Evolutionary conservation across 2,797 vertebrate genomes (phyloP), one percentile per base, ranked within the genome.

Genomic region (Leuciscus waleckii): DNA sequence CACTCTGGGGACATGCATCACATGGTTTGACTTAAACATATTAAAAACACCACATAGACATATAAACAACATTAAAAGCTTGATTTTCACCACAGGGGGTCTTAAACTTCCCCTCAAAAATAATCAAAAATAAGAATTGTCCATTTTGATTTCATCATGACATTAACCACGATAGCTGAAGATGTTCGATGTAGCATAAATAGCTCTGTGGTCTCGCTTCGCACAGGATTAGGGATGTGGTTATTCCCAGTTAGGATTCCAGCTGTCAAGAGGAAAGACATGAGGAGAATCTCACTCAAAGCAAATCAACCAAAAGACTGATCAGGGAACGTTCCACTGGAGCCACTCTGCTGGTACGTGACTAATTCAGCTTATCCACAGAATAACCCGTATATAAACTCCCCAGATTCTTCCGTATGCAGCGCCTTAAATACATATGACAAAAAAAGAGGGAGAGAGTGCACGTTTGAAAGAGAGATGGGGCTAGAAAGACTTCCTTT

Each of bases 261-360:
- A 80, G 84, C 84, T 85, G 84, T 85, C 77, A 85, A 21, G 84
- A 85, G 69, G 29, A 74, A 74, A 80, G 84, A 80, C 84, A 85
- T 73, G 76, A 79, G 41, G 69, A 85, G 76, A 85, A 85, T 79
- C 54, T 80, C 68, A 80, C 69, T 85, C 77, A 37, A 70, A 80
- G 83, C 39, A 58, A 80, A 51, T 68, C 51, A 73, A 70, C 83
- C 76, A 79, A 63, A 79, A 65, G 68, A 65, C 56, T 74, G 69
- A 80, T 85, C 75, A 74, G 84, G 68, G 56, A 74, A 80, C 10
- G 69, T 71, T 85, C 54, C 68, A 73, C 41, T 65, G 77, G 41
- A 80, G 32, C 77, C 77, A 85, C 84, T 80, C 77, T 65, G 77
- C 77, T 65, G 68, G 17, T 39, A 74, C 32, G 77, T 80, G 77